These are phyloP conservation scores for silkworm (Bombyx mori) DNA, from an alignment of 1,140 invertebrate species.

Conservation along the genomic window DNA sequence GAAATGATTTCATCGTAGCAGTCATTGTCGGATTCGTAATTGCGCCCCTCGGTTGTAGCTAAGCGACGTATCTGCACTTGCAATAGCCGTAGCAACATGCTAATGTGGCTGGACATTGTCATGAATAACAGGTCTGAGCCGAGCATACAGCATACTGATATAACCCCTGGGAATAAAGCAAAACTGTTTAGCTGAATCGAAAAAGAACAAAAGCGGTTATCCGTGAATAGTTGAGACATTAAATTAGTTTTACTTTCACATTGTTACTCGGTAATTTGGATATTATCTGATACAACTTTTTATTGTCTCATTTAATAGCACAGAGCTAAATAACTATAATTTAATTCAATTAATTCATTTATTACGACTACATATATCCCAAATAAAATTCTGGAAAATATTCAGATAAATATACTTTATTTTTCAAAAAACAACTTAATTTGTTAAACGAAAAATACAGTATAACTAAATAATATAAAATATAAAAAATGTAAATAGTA, in stretches of 20 bases:
- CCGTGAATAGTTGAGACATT: not conserved
- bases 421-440: not conserved
- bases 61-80: conserved; percentile 41
- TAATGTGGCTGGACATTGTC: conserved; percentile 56
- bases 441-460: not conserved
- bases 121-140: conserved; percentile 53
- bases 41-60: conserved; percentile 4
- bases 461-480: not conserved
- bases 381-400: no score
- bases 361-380: no score
- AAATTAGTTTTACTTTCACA: not conserved
- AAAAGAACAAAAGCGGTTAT: no score
- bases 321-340: no score
- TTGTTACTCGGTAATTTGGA: not conserved
- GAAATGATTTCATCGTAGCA: conserved; percentile 38
- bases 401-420: not conserved
- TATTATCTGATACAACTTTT: no score
- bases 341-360: no score
- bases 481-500: not conserved
- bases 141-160: conserved; percentile 49
- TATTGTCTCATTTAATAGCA: no score
- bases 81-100: conserved; percentile 46
- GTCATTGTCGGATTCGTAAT: conserved; percentile 9
- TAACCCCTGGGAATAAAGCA: conserved; percentile 22
- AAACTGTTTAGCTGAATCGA: not conserved